phyloP scores from a whole-genome alignment of 2,797 vertebrate genomes.

The Sebastolobus alascanus region DNA sequence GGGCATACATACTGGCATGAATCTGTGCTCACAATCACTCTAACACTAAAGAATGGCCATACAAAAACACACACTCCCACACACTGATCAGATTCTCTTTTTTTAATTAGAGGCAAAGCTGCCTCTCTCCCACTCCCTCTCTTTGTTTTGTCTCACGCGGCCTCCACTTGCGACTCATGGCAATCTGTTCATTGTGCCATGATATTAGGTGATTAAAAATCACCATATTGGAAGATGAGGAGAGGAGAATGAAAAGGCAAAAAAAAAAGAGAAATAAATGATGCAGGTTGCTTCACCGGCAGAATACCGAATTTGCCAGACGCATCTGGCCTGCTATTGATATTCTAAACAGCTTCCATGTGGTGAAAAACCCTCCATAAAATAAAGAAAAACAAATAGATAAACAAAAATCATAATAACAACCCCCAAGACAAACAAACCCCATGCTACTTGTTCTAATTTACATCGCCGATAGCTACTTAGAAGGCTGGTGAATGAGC shows the following conservation, averaged over 20 bases:
- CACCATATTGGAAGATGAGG: conserved; percentile 71
- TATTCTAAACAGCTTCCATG: conserved; percentile 72
- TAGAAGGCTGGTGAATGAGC: conserved; percentile 44
- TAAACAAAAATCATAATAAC: conserved; percentile 66
- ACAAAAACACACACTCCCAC: conserved; percentile 29
- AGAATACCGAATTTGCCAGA: conserved; percentile 63
- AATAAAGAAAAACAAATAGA: conserved; percentile 69
- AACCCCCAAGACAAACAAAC: conserved; percentile 51
- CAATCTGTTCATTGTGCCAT: conserved; percentile 83
- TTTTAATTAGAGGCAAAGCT: conserved; percentile 68
- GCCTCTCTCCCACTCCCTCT: conserved; percentile 37
- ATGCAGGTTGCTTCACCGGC: conserved; percentile 41
- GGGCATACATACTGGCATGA: conserved; percentile 11
- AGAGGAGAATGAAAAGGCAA: conserved; percentile 65
- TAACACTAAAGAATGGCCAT: conserved; percentile 25
- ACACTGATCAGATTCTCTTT: conserved; percentile 63
- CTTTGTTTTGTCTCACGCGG: conserved; percentile 70
- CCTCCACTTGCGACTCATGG: conserved; percentile 70
- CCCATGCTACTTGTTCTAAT: conserved; percentile 62
- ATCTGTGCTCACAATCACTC: conserved; percentile 9
- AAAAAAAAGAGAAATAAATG: conserved; percentile 33
- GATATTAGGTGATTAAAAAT: conserved; percentile 86
- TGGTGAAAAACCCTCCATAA: conserved; percentile 57
- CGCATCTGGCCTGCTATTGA: conserved; percentile 61
- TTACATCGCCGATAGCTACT: conserved; percentile 43